These are phyloP conservation scores for Ctenicera cuprea DNA, from an alignment of 2,888 invertebrate genomes.

Conservation along the genomic window DNA sequence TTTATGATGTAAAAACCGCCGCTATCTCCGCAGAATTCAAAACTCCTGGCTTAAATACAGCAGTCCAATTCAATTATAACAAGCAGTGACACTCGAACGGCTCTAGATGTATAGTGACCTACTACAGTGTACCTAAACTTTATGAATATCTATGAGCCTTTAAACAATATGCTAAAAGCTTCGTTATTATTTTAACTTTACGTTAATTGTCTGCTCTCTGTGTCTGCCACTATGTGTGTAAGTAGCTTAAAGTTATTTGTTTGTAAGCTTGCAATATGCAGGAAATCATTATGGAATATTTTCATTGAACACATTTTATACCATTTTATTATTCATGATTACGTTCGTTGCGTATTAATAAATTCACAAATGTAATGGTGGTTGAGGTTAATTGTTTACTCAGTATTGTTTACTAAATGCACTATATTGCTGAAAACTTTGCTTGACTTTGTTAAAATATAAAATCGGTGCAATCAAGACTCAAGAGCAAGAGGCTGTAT, in stretches of 20 bases:
- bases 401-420: constrained; percentile 40
- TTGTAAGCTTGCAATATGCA: background rate
- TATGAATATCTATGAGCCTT: constrained; percentile 51
- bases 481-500: no score
- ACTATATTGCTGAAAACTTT: constrained; percentile 33
- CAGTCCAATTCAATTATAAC: constrained; percentile 33
- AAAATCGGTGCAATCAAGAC: constrained; percentile 28
- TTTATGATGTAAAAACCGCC: constrained; percentile 43
- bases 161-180: constrained; percentile 51
- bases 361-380: constrained; percentile 44
- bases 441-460: constrained; percentile 38
- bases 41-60: constrained; percentile 41
- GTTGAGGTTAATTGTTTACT: constrained; percentile 47
- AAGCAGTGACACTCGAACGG: background rate
- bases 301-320: constrained; percentile 40
- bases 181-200: constrained; percentile 47
- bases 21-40: constrained; percentile 39
- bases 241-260: constrained; percentile 12
- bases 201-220: constrained; percentile 40
- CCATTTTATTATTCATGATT: constrained; percentile 46
- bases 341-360: constrained; percentile 22
- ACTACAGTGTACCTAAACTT: constrained; percentile 37
- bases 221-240: constrained; percentile 8
- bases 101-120: constrained; percentile 27
- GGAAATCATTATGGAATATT: constrained; percentile 33